These are phyloP conservation scores for Typhlichthys subterraneus DNA, from an alignment of 2,797 vertebrate genomes.

Conservation along the genomic window DNA sequence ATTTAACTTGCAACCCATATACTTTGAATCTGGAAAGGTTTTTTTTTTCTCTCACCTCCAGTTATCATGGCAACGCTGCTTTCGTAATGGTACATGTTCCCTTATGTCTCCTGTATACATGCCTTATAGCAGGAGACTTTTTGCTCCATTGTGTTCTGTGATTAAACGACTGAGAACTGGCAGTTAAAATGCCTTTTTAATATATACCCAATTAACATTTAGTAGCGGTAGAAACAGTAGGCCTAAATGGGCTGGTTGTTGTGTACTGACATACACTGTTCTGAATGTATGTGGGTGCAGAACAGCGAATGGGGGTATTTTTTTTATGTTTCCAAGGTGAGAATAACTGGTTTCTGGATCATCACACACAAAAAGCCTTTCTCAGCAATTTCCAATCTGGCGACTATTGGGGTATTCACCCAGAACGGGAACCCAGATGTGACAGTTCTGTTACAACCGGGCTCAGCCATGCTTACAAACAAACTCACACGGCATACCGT, in stretches of 20 bases:
- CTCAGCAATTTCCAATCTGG: constrained; percentile 34
- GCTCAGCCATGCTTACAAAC: constrained; percentile 24
- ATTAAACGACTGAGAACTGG: constrained; percentile 39
- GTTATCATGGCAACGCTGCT: constrained; percentile 55
- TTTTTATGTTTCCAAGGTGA: constrained; percentile 33
- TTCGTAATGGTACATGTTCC: constrained; percentile 47
- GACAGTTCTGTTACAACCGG: constrained; percentile 34
- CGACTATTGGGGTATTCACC: constrained; percentile 28
- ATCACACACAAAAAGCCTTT: constrained; percentile 24
- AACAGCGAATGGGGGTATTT: constrained; percentile 16
- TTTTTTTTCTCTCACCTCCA: not conserved
- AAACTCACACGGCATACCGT: constrained; percentile 33
- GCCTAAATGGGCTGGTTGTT: constrained; percentile 6
- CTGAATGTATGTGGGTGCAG: not conserved
- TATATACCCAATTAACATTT: constrained; percentile 36
- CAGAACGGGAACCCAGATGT: constrained; percentile 21
- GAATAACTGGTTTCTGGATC: constrained; percentile 43
- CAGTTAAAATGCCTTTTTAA: constrained; percentile 26
- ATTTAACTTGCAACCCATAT: not conserved
- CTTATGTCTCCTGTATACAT: constrained; percentile 44
- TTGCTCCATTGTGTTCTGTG: constrained; percentile 46
- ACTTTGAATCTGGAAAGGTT: not conserved
- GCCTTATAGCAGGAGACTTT: constrained; percentile 50
- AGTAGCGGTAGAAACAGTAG: constrained; percentile 18
- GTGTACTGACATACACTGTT: not conserved